These are phyloP conservation scores for Goniozus legneri DNA, from an alignment of 1,140 invertebrate species.

Conservation along the genomic window DNA sequence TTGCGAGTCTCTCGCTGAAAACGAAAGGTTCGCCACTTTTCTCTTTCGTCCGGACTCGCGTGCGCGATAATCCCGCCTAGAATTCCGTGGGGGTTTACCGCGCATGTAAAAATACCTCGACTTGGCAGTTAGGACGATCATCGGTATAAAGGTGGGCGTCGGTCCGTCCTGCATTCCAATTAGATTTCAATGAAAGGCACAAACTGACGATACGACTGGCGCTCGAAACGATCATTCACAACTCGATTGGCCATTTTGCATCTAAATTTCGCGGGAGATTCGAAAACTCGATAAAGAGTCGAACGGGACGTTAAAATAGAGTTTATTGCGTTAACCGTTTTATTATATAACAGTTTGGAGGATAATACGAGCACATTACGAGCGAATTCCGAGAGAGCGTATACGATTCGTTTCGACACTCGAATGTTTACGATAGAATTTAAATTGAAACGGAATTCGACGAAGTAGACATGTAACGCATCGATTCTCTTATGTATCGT, in stretches of 20 bases:
- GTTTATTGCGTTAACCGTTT: neutral
- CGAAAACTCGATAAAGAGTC: neutral
- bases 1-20: no score
- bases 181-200: constrained; percentile 44
- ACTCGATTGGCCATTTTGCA: constrained; percentile 32
- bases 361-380: no score
- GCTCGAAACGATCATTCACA: constrained; percentile 37
- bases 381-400: no score
- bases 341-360: neutral
- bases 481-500: no score
- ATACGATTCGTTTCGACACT: no score
- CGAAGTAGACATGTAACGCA: no score
- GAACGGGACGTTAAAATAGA: neutral
- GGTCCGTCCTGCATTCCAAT: constrained; percentile 38
- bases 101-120: constrained; percentile 39
- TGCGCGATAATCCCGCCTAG: constrained; percentile 4
- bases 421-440: no score
- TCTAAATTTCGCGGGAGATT: constrained; percentile 18
- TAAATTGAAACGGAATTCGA: no score
- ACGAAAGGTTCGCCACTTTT: neutral
- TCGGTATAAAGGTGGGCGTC: constrained; percentile 20
- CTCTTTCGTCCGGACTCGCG: neutral
- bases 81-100: constrained; percentile 17
- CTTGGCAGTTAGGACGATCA: constrained; percentile 29
- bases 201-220: constrained; percentile 26